These are phyloP conservation scores for Trichomycterus rosablanca DNA, from an alignment of 2,113 vertebrate species.

Conservation along the genomic window DNA sequence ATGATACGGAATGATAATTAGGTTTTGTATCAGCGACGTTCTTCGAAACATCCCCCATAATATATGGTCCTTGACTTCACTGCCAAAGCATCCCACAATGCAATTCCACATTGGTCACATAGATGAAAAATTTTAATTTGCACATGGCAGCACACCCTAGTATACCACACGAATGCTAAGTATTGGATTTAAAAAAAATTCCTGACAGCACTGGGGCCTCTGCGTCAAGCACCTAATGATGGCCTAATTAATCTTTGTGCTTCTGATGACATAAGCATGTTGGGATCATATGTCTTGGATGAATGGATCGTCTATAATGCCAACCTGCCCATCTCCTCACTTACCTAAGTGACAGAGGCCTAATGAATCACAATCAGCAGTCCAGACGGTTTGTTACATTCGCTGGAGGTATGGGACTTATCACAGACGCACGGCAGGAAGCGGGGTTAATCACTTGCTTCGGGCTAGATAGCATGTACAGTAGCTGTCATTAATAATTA, in stretches of 20 bases:
- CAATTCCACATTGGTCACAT: neutral
- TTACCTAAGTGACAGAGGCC: conserved; percentile 23
- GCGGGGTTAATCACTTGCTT: neutral
- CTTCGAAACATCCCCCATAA: neutral
- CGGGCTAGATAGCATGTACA: conserved; percentile 18
- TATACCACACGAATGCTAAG: conserved; percentile 7
- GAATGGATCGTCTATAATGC: conserved; percentile 21
- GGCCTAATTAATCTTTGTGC: conserved; percentile 33
- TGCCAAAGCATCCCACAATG: too few relatives aligned
- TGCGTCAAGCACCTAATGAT: conserved; percentile 44
- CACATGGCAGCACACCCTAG: conserved; percentile 6
- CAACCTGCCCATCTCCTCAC: neutral
- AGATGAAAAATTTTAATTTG: conserved; percentile 20
- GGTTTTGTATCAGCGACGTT: conserved; percentile 9
- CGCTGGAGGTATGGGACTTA: conserved; percentile 36
- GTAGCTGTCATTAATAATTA: neutral
- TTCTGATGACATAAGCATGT: conserved; percentile 37
- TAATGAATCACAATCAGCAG: conserved; percentile 40
- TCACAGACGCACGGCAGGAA: conserved; percentile 21
- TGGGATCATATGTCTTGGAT: conserved; percentile 19
- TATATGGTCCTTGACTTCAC: too few relatives aligned
- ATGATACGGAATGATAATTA: conserved; percentile 11
- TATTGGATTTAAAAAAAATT: conserved; percentile 14
- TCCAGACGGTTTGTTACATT: conserved; percentile 37
- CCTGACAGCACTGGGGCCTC: conserved; percentile 6